Conservation (phyloP, 1,140 invertebrate genomes). For the Aphaenogaster rudis region DNA sequence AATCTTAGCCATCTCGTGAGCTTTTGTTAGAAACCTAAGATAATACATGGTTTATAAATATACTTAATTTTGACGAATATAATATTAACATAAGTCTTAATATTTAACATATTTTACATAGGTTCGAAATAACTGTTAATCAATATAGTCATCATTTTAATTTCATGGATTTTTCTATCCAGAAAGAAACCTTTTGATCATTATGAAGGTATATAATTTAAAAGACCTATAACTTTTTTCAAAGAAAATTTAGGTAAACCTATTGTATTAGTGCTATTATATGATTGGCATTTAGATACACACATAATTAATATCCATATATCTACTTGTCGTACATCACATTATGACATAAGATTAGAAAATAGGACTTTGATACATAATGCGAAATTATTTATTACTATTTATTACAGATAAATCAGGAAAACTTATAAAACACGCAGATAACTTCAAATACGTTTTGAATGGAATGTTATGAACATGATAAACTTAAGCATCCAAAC, state of each 20-base stretch:
- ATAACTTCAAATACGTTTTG: too few relatives aligned
- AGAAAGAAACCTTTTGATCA: neutral
- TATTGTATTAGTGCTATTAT: too few relatives aligned
- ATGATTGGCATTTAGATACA: too few relatives aligned
- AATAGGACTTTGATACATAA: too few relatives aligned
- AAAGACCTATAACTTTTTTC: neutral
- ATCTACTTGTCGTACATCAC: too few relatives aligned
- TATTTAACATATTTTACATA: neutral
- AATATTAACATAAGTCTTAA: neutral
- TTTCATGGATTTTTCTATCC: neutral
- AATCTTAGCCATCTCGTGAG: slow-evolving; percentile 29
- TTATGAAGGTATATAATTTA: neutral
- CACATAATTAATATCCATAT: too few relatives aligned
- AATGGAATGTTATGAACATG: too few relatives aligned
- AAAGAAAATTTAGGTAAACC: neutral
- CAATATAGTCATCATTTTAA: neutral
- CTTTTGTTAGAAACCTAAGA: neutral
- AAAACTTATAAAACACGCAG: too few relatives aligned
- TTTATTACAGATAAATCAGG: too few relatives aligned
- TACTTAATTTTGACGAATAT: neutral
- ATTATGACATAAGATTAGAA: too few relatives aligned
- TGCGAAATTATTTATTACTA: too few relatives aligned
- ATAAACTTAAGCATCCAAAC: too few relatives aligned
- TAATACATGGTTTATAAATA: neutral
- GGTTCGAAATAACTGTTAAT: neutral